A percentile compares a stretch with the other conserved stretches of the same genome.
These are phyloP conservation scores for Pontoporia blainvillei DNA, from an alignment of 2,113 vertebrate genomes.

Conservation along the genomic window DNA sequence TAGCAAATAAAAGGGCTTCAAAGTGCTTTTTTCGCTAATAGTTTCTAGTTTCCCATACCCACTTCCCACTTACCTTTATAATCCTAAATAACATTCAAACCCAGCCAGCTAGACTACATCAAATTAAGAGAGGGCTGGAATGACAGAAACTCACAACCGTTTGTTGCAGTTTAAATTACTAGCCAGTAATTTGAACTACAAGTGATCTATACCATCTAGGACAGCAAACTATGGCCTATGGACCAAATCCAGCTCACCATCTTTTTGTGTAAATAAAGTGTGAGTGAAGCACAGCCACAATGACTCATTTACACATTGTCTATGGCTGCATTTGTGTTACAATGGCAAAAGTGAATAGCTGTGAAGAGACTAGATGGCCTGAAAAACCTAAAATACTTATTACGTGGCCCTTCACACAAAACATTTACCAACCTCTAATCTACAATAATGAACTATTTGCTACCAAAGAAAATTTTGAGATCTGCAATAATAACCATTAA, in stretches of 20 bases:
- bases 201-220: neutral
- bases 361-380: neutral
- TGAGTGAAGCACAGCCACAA: slow-evolving; percentile 8
- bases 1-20: slow-evolving; percentile 18
- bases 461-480: slow-evolving; percentile 38
- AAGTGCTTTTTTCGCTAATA: neutral
- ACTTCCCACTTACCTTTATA: slow-evolving; percentile 16
- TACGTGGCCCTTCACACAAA: slow-evolving; percentile 31
- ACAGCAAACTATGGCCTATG: neutral
- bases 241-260: neutral
- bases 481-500: neutral
- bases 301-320: neutral
- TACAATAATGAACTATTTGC: slow-evolving; percentile 2
- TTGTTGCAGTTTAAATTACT: neutral
- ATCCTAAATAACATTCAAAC: neutral
- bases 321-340: neutral
- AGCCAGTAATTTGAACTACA: slow-evolving; percentile 2
- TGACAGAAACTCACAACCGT: neutral
- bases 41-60: neutral
- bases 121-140: neutral
- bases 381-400: slow-evolving; percentile 26
- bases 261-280: neutral
- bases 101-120: neutral
- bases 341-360: neutral
- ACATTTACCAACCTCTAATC: neutral